Conservation (phyloP, 2,113 vertebrate species). For the Protobothrops flavoviridis region DNA sequence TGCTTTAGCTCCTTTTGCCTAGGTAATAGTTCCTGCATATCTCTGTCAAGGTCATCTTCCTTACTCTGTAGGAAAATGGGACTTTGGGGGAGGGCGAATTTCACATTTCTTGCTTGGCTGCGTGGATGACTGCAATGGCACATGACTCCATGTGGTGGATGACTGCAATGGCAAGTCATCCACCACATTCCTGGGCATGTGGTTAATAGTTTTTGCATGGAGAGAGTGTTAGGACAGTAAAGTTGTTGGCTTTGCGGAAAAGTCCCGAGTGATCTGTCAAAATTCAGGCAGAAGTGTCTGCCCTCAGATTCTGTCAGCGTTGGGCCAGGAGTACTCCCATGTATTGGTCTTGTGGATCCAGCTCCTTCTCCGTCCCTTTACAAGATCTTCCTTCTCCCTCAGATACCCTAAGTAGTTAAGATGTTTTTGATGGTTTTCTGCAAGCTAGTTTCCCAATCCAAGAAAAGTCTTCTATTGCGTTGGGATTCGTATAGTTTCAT, state of each 20-base stretch:
- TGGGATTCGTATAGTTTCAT: background rate
- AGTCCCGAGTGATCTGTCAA: background rate
- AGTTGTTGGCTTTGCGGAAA: background rate
- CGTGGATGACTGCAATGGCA: background rate
- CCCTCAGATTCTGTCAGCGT: background rate
- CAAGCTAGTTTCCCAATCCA: background rate
- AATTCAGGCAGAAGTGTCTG: background rate
- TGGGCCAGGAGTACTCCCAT: background rate
- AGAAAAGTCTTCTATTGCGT: background rate
- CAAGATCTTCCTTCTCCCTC: background rate
- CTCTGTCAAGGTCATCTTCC: background rate
- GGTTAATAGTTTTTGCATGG: background rate
- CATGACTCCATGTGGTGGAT: too few relatives aligned
- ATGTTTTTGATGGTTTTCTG: background rate
- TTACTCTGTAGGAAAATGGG: background rate
- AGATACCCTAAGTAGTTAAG: background rate
- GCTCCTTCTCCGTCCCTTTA: background rate
- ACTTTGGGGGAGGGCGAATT: background rate
- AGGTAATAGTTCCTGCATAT: background rate
- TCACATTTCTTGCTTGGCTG: background rate
- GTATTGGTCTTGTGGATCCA: background rate
- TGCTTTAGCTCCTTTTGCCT: background rate
- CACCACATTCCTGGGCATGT: background rate
- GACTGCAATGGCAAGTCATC: too few relatives aligned
- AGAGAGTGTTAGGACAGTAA: background rate